Conservation (phyloP, 2,113 vertebrate genomes). For the Neogobius melanostomus region DNA sequence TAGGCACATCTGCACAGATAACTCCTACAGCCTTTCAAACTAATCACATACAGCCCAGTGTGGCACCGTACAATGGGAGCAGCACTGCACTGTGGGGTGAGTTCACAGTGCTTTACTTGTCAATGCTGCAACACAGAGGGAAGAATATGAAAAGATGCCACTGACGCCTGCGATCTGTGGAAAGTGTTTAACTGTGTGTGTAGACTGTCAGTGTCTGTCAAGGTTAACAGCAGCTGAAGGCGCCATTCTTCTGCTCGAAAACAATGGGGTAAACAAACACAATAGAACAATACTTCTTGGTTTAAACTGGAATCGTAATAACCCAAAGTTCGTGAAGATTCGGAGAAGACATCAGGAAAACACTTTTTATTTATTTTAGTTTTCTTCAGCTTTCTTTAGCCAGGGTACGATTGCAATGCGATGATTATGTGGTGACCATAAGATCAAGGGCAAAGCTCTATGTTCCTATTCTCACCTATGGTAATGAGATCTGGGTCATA, state of each 20-base stretch:
- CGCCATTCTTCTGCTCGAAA: background rate
- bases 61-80: background rate
- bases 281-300: background rate
- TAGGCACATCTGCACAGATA: background rate
- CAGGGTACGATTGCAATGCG: too few relatives aligned
- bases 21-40: constrained; percentile 6
- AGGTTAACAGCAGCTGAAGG: constrained; percentile 13
- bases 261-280: background rate
- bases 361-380: too few relatives aligned
- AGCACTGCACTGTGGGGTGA: constrained; percentile 6
- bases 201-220: constrained; percentile 18
- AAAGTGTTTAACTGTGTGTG: constrained; percentile 35
- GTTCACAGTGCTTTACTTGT: constrained; percentile 25
- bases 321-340: too few relatives aligned
- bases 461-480: too few relatives aligned
- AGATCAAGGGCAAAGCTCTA: too few relatives aligned
- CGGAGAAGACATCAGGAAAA: too few relatives aligned
- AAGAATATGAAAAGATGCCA: constrained; percentile 20
- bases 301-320: background rate
- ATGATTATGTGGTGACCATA: too few relatives aligned
- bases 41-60: background rate
- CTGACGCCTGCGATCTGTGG: constrained; percentile 24
- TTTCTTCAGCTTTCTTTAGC: too few relatives aligned
- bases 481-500: too few relatives aligned
- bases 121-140: constrained; percentile 14